phyloP scores from a whole-genome alignment of 2,797 vertebrate genomes.

The Pteronotus mesoamericanus region DNA sequence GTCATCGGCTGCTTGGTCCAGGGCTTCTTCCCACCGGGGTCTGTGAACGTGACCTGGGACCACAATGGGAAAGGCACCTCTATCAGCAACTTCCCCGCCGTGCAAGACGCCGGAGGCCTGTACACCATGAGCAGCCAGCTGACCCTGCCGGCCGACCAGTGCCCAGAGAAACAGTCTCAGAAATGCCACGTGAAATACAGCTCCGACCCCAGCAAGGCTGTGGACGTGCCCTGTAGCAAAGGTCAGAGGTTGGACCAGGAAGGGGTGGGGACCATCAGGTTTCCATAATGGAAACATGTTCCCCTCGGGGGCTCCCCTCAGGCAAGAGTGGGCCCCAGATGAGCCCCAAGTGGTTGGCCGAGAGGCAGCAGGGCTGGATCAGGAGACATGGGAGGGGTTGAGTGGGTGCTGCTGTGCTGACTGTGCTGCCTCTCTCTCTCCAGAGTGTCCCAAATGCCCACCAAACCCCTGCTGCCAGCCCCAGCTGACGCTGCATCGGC shows the following conservation, averaged over 20 bases:
- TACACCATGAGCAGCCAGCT: constrained; percentile 62
- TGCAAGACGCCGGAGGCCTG: rapidly evolving
- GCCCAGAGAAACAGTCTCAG: rapidly evolving
- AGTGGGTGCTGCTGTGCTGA: rapidly evolving
- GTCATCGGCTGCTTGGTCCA: constrained; percentile 42
- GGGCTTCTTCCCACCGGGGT: constrained; percentile 7
- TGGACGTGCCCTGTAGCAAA: neutral
- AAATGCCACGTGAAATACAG: neutral
- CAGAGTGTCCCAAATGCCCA: no score
- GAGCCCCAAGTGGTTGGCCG: rapidly evolving
- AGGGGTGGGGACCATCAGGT: rapidly evolving
- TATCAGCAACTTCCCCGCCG: neutral
- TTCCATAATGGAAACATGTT: no score
- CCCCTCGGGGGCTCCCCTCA: neutral
- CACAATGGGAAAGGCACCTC: rapidly evolving
- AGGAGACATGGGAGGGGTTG: neutral
- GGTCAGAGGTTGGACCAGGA: neutral
- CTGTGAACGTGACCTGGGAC: neutral
- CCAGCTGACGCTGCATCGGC: neutral
- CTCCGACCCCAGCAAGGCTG: rapidly evolving
- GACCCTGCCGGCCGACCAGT: rapidly evolving
- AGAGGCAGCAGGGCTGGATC: neutral
- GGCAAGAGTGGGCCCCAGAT: neutral
- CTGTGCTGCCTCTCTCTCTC: rapidly evolving
- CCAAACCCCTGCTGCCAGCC: rapidly evolving